Evolutionary conservation across 2,797 vertebrate genomes (phyloP).

Genomic region (Helicolenus hilgendorfi): DNA sequence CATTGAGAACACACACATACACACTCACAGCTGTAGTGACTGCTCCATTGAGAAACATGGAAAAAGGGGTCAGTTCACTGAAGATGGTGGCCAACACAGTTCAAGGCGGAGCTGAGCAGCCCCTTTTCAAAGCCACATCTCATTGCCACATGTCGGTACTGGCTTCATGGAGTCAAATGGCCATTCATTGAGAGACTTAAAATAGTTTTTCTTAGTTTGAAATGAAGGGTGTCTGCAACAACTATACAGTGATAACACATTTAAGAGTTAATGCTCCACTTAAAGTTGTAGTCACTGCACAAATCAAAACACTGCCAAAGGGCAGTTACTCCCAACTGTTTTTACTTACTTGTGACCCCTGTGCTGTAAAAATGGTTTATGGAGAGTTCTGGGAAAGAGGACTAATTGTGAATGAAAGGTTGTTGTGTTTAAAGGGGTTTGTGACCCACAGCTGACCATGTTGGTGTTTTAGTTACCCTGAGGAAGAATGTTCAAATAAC

Average conservation of each 20-base stretch:
- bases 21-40: conserved; percentile 41
- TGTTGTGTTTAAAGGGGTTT: conserved; percentile 51
- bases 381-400: conserved; percentile 68
- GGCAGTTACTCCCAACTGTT: conserved; percentile 37
- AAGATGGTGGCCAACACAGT: conserved; percentile 27
- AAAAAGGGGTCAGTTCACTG: conserved; percentile 19
- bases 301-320: conserved; percentile 25
- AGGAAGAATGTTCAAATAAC: conserved; percentile 27
- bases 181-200: conserved; percentile 23
- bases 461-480: conserved; percentile 28
- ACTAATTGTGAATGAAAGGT: conserved; percentile 58
- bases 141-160: neutral
- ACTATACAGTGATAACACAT: conserved; percentile 28
- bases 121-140: neutral
- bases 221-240: conserved; percentile 39
- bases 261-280: conserved; percentile 20
- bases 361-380: conserved; percentile 65
- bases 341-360: conserved; percentile 60
- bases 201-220: conserved; percentile 17
- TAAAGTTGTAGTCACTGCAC: conserved; percentile 34
- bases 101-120: neutral
- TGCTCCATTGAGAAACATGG: conserved; percentile 70
- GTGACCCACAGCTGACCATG: conserved; percentile 38
- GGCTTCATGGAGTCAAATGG: conserved; percentile 19
- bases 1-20: conserved; percentile 71